These are phyloP conservation scores for Sarcophilus harrisii DNA, from an alignment of 2,797 vertebrate species.

Conservation along the genomic window DNA sequence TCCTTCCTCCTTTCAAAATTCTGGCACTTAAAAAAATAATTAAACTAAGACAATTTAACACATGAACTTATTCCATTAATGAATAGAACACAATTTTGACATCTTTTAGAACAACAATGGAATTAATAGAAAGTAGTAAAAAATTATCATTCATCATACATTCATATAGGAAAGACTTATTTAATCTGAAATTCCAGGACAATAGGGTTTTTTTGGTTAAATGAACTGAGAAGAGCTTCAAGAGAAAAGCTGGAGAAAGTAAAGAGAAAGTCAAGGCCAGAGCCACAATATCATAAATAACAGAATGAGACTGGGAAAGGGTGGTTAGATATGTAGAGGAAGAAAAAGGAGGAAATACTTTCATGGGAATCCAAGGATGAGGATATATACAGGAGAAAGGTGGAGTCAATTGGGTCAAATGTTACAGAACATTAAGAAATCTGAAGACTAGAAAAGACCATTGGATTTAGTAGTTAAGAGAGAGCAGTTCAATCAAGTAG, in stretches of 20 bases:
- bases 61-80: not conserved
- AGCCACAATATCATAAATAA: not conserved
- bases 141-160: too few species aligned
- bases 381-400: not conserved
- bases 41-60: not conserved
- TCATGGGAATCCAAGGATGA: not conserved
- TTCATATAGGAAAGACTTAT: too few species aligned
- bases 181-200: too few species aligned
- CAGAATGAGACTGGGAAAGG: not conserved
- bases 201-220: not conserved
- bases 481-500: not conserved
- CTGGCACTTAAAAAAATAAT: not conserved
- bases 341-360: not conserved
- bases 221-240: not conserved
- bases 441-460: not conserved
- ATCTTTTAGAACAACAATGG: too few species aligned
- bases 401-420: not conserved
- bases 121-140: too few species aligned
- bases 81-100: too few species aligned
- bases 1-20: not conserved
- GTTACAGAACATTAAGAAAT: not conserved
- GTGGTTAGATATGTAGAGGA: not conserved
- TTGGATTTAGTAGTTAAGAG: not conserved
- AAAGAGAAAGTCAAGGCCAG: not conserved
- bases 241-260: not conserved